Conservation (phyloP, 2,888 invertebrate genomes). For the Synergus itoensis region DNA sequence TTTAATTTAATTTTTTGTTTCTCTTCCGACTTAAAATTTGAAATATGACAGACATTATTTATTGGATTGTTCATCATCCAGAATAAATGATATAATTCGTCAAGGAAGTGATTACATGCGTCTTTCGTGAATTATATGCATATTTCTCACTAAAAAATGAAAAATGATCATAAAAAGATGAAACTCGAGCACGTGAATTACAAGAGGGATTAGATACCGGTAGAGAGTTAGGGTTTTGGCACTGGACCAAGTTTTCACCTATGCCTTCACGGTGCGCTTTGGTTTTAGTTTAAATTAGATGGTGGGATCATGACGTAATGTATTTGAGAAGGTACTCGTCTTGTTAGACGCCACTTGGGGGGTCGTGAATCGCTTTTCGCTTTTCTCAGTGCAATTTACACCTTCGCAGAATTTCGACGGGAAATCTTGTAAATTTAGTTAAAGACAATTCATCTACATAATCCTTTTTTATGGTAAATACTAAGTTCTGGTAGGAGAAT, state of each 20-base stretch:
- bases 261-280: constrained; percentile 66
- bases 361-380: background rate
- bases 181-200: constrained; percentile 63
- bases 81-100: background rate
- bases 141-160: background rate
- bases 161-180: constrained; percentile 60
- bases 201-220: constrained; percentile 68
- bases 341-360: constrained; percentile 61
- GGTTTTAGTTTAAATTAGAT: constrained; percentile 71
- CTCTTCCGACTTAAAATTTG: too few relatives aligned
- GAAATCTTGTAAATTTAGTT: background rate
- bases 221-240: constrained; percentile 67
- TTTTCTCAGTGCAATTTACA: background rate
- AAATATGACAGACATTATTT: too few relatives aligned
- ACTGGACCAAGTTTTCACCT: constrained; percentile 68
- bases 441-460: background rate
- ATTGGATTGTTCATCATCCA: background rate
- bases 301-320: constrained; percentile 67
- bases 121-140: background rate
- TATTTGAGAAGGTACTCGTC: constrained; percentile 64
- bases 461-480: background rate
- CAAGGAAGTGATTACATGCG: background rate
- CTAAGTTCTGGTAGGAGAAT: background rate
- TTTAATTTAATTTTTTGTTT: too few relatives aligned
- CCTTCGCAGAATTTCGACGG: background rate